Conservation (phyloP, 2,888 invertebrate species). For the Nasonovia ribisnigri region DNA sequence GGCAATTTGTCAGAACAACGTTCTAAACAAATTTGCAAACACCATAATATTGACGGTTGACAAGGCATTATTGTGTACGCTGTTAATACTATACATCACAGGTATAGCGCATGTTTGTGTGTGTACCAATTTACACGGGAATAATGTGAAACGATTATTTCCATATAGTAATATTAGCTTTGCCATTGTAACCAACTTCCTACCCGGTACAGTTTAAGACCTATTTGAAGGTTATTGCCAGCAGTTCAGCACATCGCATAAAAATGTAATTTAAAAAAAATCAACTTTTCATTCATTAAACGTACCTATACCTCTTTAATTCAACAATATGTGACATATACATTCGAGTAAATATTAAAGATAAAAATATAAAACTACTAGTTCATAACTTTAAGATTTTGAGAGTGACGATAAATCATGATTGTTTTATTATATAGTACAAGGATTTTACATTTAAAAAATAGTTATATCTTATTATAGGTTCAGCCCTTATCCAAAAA, state of each 20-base stretch:
- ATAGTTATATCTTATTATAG: background rate
- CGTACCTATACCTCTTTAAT: background rate
- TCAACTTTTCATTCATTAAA: background rate
- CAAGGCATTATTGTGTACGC: slow-evolving; percentile 15
- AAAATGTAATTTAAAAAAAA: background rate
- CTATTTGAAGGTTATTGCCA: slow-evolving; percentile 31
- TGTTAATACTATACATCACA: background rate
- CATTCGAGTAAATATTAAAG: background rate
- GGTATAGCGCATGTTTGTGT: background rate
- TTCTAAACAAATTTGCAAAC: slow-evolving; percentile 30
- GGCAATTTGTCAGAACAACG: slow-evolving; percentile 25
- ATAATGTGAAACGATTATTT: slow-evolving; percentile 17
- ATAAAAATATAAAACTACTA: background rate
- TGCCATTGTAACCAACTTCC: background rate
- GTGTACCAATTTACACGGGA: background rate
- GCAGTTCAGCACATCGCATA: background rate
- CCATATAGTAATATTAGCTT: background rate
- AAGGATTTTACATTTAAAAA: background rate
- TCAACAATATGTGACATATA: background rate
- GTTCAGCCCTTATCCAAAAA: background rate
- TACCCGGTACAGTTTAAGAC: background rate
- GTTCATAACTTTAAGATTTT: background rate
- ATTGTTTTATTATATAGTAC: background rate
- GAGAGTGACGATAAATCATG: background rate
- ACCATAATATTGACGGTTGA: slow-evolving; percentile 29